Percentiles rank a stretch among this genome's conserved stretches.
Conservation (phyloP, 2,888 invertebrate species). For the Andrena dorsata region DNA sequence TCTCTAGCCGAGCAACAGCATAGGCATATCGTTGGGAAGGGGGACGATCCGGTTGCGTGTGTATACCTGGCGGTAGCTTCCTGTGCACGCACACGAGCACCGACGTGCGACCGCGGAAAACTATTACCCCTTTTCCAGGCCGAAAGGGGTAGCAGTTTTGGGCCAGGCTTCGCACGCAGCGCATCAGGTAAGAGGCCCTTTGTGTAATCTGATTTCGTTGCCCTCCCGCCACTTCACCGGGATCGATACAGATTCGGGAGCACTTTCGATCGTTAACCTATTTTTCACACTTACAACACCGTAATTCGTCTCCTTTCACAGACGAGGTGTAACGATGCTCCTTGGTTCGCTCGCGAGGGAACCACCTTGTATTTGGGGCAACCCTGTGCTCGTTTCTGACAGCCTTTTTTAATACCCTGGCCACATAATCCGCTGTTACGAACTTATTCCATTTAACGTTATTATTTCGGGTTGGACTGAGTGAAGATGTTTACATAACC, state of each 20-base stretch:
- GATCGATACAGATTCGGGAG: constrained; percentile 72
- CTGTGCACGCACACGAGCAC: constrained; percentile 22
- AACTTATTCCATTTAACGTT: background rate
- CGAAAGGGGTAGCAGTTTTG: constrained; percentile 81
- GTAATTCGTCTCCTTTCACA: constrained; percentile 58
- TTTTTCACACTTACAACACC: constrained; percentile 56
- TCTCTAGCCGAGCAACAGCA: constrained; percentile 15
- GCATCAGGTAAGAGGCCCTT: constrained; percentile 78
- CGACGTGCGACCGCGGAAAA: constrained; percentile 62
- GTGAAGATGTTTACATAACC: too few species aligned
- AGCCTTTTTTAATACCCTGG: background rate
- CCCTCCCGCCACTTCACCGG: constrained; percentile 68
- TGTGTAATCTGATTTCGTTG: constrained; percentile 79
- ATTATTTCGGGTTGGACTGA: background rate
- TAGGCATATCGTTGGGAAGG: constrained; percentile 15
- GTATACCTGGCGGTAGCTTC: constrained; percentile 60
- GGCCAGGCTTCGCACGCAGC: constrained; percentile 82
- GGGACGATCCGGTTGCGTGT: constrained; percentile 54
- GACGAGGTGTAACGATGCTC: constrained; percentile 42
- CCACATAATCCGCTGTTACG: background rate
- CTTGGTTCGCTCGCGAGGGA: constrained; percentile 2
- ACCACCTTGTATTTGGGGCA: background rate
- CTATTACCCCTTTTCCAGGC: constrained; percentile 74
- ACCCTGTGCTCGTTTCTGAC: background rate
- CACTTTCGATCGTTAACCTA: constrained; percentile 72